Conservation (phyloP, 2,888 invertebrate species). For the Pterostichus madidus region DNA sequence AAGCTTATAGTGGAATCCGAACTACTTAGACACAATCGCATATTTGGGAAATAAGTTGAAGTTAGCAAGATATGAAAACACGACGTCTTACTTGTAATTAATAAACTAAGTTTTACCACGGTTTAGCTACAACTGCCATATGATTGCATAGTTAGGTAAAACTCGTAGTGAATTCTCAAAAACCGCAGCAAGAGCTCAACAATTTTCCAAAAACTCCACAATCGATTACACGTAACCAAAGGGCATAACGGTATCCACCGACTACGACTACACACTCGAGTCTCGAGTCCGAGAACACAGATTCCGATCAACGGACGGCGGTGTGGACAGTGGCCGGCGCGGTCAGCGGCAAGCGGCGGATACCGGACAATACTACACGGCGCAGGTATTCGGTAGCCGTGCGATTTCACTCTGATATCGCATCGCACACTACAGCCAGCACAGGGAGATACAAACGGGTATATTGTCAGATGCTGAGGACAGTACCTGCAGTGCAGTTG, state of each 20-base stretch:
- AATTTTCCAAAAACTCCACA: constrained; percentile 3
- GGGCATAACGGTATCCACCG: constrained; percentile 46
- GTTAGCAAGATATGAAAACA: too few species aligned
- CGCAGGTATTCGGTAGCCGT: constrained; percentile 64
- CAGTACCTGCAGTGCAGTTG: background rate
- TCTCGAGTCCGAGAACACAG: constrained; percentile 9
- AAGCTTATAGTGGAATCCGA: too few species aligned
- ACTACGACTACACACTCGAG: constrained; percentile 5
- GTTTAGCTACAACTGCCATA: too few species aligned
- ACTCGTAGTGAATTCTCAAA: too few species aligned
- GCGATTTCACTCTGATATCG: constrained; percentile 33
- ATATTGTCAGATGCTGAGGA: background rate
- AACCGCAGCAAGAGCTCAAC: too few species aligned
- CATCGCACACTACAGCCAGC: background rate
- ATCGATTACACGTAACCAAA: constrained; percentile 31
- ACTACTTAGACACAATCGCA: too few species aligned
- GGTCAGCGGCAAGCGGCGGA: background rate
- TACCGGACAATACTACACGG: background rate
- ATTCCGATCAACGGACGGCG: constrained; percentile 25
- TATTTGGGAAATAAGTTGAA: too few species aligned
- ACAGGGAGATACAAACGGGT: background rate
- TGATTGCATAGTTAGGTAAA: too few species aligned
- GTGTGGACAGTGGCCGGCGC: constrained; percentile 37
- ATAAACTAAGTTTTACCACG: too few species aligned
- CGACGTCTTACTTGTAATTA: too few species aligned